Conservation (phyloP, 1,140 invertebrate species). For the Cataglyphis hispanica region DNA sequence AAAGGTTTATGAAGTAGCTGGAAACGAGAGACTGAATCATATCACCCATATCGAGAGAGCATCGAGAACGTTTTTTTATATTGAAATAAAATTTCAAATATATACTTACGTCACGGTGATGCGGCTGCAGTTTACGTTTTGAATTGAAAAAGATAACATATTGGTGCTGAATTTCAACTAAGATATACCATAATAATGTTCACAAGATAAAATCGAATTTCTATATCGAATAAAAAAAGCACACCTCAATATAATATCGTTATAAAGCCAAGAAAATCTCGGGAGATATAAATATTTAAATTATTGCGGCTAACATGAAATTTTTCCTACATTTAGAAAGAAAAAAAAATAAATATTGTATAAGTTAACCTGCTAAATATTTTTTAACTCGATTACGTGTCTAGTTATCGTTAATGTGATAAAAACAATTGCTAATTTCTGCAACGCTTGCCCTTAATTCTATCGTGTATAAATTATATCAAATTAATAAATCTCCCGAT, state of each 20-base stretch:
- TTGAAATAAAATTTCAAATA: slow-evolving; percentile 25
- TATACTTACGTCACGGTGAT: not conserved
- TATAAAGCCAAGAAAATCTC: not conserved
- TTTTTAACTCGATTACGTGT: not conserved
- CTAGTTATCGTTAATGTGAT: not conserved
- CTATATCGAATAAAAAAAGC: slow-evolving; percentile 1
- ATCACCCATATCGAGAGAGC: slow-evolving; percentile 22
- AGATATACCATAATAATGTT: not conserved
- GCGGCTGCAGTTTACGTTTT: not conserved
- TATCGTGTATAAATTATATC: not conserved
- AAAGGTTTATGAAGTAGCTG: slow-evolving; percentile 52
- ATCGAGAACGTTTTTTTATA: slow-evolving; percentile 32
- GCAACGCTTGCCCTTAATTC: not conserved
- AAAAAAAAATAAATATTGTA: not conserved
- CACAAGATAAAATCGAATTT: not conserved
- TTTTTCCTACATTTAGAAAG: not conserved
- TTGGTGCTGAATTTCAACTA: not conserved
- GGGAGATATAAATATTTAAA: not conserved
- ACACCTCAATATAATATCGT: not conserved
- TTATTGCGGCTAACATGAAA: not conserved
- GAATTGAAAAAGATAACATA: not conserved
- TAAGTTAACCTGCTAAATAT: too few species aligned
- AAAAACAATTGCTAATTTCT: not conserved
- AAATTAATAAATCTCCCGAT: slow-evolving; percentile 1
- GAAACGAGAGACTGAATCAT: slow-evolving; percentile 34